Evolutionary conservation across 2,113 vertebrate species (phyloP).

Genomic region (Antechinus stuartii): DNA sequence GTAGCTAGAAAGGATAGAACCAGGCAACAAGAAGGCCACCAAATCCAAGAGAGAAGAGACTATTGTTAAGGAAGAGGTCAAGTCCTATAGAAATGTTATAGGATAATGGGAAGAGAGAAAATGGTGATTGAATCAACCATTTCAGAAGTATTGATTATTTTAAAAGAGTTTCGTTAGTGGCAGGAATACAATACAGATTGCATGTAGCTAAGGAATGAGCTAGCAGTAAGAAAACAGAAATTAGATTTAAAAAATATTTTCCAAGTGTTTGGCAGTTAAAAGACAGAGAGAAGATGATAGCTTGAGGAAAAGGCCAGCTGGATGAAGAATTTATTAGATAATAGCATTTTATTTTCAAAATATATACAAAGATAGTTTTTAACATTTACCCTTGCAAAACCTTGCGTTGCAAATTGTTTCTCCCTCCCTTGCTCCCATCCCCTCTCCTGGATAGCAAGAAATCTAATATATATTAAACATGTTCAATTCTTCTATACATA

Average conservation of each 20-base stretch:
- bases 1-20: not conserved
- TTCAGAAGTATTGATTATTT: not conserved
- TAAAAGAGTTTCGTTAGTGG: not conserved
- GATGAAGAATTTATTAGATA: not conserved
- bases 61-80: not conserved
- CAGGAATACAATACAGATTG: not conserved
- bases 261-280: not conserved
- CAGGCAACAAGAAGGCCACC: not conserved
- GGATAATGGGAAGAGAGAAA: not conserved
- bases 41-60: not conserved
- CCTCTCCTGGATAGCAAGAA: too few species aligned
- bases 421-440: too few species aligned
- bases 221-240: not conserved
- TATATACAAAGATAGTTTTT: too few species aligned
- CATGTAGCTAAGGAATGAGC: not conserved
- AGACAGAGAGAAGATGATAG: not conserved
- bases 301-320: not conserved
- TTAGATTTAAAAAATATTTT: not conserved
- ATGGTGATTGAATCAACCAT: not conserved
- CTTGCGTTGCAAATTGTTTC: too few species aligned
- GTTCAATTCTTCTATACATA: too few species aligned
- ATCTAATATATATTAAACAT: too few species aligned
- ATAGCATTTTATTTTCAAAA: too few species aligned
- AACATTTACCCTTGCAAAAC: too few species aligned
- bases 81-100: not conserved